Evolutionary conservation across 2,797 vertebrate genomes (phyloP).

Genomic region (Microtus californicus): DNA sequence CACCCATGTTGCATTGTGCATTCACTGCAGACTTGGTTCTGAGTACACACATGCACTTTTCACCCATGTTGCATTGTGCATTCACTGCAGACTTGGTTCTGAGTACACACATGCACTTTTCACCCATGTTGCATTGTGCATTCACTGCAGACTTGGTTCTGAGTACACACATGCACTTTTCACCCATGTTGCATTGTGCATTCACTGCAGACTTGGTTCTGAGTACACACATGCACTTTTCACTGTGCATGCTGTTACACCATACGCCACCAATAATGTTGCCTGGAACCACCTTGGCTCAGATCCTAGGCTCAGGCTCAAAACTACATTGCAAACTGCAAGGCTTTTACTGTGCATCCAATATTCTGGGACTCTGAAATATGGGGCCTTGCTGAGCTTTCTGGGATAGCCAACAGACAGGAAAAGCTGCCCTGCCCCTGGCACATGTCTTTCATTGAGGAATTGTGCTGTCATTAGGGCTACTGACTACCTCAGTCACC

Average conservation of each 20-base stretch:
- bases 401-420: not conserved
- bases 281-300: not conserved
- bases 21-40: not conserved
- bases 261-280: not conserved
- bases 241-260: not conserved
- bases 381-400: not conserved
- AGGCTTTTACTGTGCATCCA: not conserved
- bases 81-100: not conserved
- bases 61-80: not conserved
- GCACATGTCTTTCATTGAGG: not conserved
- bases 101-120: not conserved
- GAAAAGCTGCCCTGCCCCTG: not conserved
- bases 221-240: not conserved
- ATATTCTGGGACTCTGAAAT: not conserved
- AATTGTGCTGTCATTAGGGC: not conserved
- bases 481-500: not conserved
- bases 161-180: not conserved
- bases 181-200: not conserved
- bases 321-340: not conserved
- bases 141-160: not conserved
- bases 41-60: not conserved
- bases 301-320: not conserved
- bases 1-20: not conserved
- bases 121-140: not conserved
- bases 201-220: not conserved